Percentiles rank a stretch among this genome's conserved stretches.
These are phyloP conservation scores for Crotophaga sulcirostris DNA, from an alignment of 2,113 vertebrate genomes.

Conservation along the genomic window DNA sequence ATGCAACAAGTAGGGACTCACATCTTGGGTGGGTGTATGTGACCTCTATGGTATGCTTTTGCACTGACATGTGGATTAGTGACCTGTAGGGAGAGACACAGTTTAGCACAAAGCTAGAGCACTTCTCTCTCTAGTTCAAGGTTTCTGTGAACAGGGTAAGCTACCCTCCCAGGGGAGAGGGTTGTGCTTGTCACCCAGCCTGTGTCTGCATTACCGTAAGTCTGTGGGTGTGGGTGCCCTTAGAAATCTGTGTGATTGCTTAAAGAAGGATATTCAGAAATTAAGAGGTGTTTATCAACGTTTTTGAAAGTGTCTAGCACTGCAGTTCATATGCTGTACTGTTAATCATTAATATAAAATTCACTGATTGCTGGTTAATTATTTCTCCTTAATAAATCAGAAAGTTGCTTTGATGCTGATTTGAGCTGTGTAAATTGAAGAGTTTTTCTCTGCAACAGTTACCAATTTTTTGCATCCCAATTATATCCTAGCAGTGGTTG, in stretches of 20 bases:
- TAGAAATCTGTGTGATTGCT: background rate
- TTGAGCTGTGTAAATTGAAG: background rate
- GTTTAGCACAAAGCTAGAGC: background rate
- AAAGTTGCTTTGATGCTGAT: background rate
- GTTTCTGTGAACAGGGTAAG: background rate
- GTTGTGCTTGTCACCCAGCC: background rate
- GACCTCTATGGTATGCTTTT: rapidly evolving
- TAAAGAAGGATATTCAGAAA: background rate
- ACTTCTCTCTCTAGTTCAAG: background rate
- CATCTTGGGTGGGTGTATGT: rapidly evolving
- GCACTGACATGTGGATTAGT: background rate
- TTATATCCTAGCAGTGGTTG: background rate
- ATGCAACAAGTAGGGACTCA: background rate
- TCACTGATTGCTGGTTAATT: background rate
- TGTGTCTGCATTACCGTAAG: rapidly evolving
- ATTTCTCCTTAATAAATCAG: background rate
- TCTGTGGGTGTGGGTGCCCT: background rate
- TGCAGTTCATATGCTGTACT: background rate
- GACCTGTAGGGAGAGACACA: background rate
- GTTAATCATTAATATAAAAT: background rate
- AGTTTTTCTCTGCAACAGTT: background rate
- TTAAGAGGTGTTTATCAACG: background rate
- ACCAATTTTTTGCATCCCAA: background rate
- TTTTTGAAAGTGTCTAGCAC: background rate
- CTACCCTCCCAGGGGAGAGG: background rate